Evolutionary conservation across 2,113 vertebrate species (phyloP), one percentile per base, ranked within the genome.

Genomic region (Lycocorax pyrrhopterus): DNA sequence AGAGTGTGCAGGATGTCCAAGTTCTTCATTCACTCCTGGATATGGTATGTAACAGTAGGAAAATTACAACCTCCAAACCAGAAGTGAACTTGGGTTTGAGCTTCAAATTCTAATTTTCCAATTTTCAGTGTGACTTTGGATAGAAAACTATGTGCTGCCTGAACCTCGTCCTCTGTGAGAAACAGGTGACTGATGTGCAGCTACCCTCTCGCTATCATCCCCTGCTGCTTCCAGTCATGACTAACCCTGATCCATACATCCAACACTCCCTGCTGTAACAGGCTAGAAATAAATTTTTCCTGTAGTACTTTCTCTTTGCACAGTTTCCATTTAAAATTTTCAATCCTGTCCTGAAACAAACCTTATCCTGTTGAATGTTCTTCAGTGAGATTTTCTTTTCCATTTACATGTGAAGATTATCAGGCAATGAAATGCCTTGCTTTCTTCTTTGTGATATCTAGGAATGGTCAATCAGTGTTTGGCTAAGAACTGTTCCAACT

Each of bases 201-300:
- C 49, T 67, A 2, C 32, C 53, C 12, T 64, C 13, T 33, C 87
- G 32, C 20, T 55, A 3, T 64, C 26, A 23, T 30, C 60, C 4
- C 23, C 25, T 32, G 22, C 23, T 86, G 17, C 56, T 88, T 62
- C n/a, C 37, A 37, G 39, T 43, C 66, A 29, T 20, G 18, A 41
- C 30, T 25, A 32, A 9, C 41, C 44, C 14, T n/a, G 13, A 33
- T 17, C 56, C 30, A n/a, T 9, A 4, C 4, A 6, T 60, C 29
- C 29, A 62, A 33, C 0, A 1, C 7, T 80, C 16, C 14, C n/a
- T 1, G 1, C 29, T 51, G 5, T 14, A 49, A 53, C 14, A 3
- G 4, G 3, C 19, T 49, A 49, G 47, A 53, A 80, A 58, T 19
- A 44, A 44, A 21, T 4, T 11, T 29, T 25, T 60, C 20, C 23